Evolutionary conservation across 2,797 vertebrate genomes (phyloP).

Genomic region (Epinephelus coioides): DNA sequence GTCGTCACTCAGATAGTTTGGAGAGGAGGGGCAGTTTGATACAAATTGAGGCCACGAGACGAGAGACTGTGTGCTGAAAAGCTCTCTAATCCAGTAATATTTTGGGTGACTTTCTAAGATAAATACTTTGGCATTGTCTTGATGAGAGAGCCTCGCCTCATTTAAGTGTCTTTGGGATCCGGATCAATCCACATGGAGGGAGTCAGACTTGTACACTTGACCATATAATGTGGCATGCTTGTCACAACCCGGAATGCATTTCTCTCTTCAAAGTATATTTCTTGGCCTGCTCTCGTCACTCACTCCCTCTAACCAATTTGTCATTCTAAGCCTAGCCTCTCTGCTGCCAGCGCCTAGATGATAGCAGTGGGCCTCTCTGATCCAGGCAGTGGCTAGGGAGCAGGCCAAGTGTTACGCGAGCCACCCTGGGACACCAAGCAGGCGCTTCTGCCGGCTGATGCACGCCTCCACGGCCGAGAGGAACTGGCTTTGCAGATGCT

Average conservation of each 20-base stretch:
- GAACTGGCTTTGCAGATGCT: constrained; percentile 84
- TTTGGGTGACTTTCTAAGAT: constrained; percentile 82
- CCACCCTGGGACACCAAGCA: constrained; percentile 82
- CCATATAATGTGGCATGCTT: constrained; percentile 83
- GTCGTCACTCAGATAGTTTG: constrained; percentile 44
- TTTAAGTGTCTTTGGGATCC: constrained; percentile 81
- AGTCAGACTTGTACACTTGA: constrained; percentile 80
- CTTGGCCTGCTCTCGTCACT: constrained; percentile 83
- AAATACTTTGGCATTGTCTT: constrained; percentile 82
- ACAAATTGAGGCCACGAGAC: constrained; percentile 76
- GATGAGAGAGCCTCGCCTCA: constrained; percentile 71
- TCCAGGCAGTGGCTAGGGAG: constrained; percentile 86
- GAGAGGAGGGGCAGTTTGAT: constrained; percentile 47
- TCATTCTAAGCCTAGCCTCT: constrained; percentile 85
- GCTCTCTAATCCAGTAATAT: constrained; percentile 80
- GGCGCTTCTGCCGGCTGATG: constrained; percentile 84
- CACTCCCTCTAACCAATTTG: constrained; percentile 88
- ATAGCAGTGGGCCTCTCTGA: constrained; percentile 87
- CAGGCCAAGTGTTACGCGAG: constrained; percentile 87
- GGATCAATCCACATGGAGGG: constrained; percentile 75
- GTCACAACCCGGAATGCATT: constrained; percentile 79
- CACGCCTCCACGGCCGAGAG: constrained; percentile 82
- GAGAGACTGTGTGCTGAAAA: constrained; percentile 71
- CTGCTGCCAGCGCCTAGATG: constrained; percentile 86
- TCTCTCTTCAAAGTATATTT: constrained; percentile 86